Conservation (phyloP, 2,797 vertebrate species). For the Spea hammondii region DNA sequence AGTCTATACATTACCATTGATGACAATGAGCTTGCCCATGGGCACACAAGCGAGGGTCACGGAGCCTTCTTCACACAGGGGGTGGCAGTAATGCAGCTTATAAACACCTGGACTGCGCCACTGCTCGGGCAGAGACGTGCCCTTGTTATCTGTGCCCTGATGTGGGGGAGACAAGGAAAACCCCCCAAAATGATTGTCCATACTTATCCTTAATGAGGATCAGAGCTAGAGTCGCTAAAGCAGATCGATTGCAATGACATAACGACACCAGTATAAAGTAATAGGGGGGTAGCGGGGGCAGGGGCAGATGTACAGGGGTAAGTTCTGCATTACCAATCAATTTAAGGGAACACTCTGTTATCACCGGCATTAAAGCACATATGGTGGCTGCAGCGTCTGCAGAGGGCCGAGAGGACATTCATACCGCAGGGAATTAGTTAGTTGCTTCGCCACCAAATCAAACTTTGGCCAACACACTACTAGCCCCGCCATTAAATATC, state of each 20-base stretch:
- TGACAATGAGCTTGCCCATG: constrained; percentile 77
- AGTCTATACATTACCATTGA: constrained; percentile 74
- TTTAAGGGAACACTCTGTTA: too few relatives aligned
- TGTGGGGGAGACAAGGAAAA: neutral
- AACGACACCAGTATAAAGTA: neutral
- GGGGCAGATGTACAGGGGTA: too few relatives aligned
- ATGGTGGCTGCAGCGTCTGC: too few relatives aligned
- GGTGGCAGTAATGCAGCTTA: constrained; percentile 82
- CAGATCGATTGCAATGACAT: neutral
- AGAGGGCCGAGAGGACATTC: too few relatives aligned
- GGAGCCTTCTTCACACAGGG: constrained; percentile 77
- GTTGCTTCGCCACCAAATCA: too few relatives aligned
- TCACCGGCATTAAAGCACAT: too few relatives aligned
- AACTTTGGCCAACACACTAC: too few relatives aligned
- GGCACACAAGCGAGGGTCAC: constrained; percentile 77
- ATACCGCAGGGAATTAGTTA: too few relatives aligned
- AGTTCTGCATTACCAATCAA: too few relatives aligned
- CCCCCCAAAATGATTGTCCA: neutral
- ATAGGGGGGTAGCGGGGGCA: too few relatives aligned
- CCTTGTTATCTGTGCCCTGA: constrained; percentile 72
- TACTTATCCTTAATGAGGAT: neutral
- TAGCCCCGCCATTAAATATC: too few relatives aligned
- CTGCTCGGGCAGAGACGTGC: constrained; percentile 77
- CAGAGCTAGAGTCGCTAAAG: neutral
- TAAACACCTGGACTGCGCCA: constrained; percentile 81